Evolutionary conservation across 2,797 vertebrate genomes (phyloP).

Genomic region (Etheostoma perlongum): DNA sequence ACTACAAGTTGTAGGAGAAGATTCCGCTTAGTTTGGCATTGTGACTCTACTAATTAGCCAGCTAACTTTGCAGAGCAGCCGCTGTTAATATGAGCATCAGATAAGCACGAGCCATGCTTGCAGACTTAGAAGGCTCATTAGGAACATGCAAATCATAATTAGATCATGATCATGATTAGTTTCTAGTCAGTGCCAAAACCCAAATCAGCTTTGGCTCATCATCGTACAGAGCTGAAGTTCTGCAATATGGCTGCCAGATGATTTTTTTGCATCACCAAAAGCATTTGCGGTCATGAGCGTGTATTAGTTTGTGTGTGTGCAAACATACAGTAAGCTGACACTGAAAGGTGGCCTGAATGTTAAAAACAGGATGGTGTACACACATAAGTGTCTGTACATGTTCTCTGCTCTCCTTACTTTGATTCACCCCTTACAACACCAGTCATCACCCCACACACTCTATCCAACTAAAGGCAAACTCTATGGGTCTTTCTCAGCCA

Average conservation of each 20-base stretch:
- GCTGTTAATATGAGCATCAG: not conserved
- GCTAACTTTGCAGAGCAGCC: not conserved
- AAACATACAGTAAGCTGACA: slow-evolving; percentile 6
- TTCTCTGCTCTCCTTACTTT: not conserved
- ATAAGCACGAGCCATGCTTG: not conserved
- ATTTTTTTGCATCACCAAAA: slow-evolving; percentile 20
- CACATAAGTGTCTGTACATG: slow-evolving; percentile 14
- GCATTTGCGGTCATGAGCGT: slow-evolving; percentile 2
- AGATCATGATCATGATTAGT: not conserved
- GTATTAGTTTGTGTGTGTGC: slow-evolving; percentile 13
- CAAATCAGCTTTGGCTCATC: slow-evolving; percentile 30
- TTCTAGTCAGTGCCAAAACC: not conserved
- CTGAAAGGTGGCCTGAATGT: not conserved
- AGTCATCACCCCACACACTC: slow-evolving; percentile 23
- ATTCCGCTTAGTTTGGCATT: not conserved
- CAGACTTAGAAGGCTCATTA: not conserved
- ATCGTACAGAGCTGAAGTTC: not conserved
- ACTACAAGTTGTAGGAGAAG: not conserved
- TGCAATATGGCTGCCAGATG: slow-evolving; percentile 43
- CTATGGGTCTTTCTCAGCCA: slow-evolving; percentile 50
- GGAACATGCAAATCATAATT: slow-evolving; percentile 12
- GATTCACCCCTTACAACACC: slow-evolving; percentile 1
- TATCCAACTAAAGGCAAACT: slow-evolving; percentile 22
- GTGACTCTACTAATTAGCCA: not conserved
- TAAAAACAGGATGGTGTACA: not conserved